phyloP scores from a whole-genome alignment of 2,888 invertebrate species.

The Daptonema setosum region DNA sequence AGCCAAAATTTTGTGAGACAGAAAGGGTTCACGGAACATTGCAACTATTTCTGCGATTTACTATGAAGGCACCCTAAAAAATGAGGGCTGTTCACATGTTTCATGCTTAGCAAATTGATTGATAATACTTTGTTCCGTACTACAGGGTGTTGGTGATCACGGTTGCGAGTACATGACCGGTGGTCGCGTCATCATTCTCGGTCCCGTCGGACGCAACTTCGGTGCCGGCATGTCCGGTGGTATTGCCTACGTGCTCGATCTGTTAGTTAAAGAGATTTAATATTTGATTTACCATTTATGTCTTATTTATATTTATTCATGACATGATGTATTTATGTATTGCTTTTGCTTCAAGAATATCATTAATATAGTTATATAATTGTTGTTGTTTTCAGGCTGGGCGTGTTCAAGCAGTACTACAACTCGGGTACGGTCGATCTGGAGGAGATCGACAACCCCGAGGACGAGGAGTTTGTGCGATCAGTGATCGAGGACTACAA shows the following conservation, averaged over 20 bases:
- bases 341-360: background rate
- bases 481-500: constrained; percentile 59
- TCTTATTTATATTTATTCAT: background rate
- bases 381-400: too few relatives aligned
- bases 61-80: too few relatives aligned
- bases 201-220: constrained; percentile 86
- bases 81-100: too few relatives aligned
- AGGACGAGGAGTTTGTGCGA: constrained; percentile 54
- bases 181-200: constrained; percentile 53
- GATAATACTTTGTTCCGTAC: too few relatives aligned
- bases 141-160: constrained; percentile 79
- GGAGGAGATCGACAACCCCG: constrained; percentile 48
- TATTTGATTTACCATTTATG: background rate
- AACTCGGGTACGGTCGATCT: constrained; percentile 88
- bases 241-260: constrained; percentile 79
- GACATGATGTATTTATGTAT: background rate
- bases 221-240: constrained; percentile 98
- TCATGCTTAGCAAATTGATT: too few relatives aligned
- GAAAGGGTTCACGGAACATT: too few relatives aligned
- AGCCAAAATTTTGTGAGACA: too few relatives aligned
- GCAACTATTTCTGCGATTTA: too few relatives aligned
- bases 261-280: too few relatives aligned
- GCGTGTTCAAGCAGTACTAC: constrained; percentile 37
- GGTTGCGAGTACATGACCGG: constrained; percentile 99
- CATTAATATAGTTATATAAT: constrained; percentile 3